Evolutionary conservation across 2,113 vertebrate genomes (phyloP).

Genomic region (Furnarius figulus): DNA sequence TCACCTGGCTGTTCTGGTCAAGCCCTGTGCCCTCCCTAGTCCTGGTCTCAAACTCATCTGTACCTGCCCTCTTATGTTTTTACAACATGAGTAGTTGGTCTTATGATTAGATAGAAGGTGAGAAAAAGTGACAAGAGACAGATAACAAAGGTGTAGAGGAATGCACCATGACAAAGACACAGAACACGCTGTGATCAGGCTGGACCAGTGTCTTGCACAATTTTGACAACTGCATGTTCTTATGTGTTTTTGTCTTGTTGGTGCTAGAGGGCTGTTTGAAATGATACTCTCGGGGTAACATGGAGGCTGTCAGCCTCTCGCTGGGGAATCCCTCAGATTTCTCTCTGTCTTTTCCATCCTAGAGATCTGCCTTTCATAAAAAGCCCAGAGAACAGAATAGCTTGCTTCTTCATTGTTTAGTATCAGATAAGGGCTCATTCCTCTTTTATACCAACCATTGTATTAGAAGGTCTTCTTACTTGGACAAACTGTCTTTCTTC

Average conservation of each 20-base stretch:
- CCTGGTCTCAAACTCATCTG: not conserved
- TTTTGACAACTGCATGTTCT: not conserved
- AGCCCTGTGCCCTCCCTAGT: not conserved
- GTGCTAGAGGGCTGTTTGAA: not conserved
- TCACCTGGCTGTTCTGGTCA: not conserved
- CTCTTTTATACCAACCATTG: not conserved
- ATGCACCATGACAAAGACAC: not conserved
- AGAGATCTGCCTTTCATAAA: not conserved
- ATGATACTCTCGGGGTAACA: not conserved
- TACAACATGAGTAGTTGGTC: not conserved
- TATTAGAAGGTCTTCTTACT: not conserved
- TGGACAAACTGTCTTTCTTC: not conserved
- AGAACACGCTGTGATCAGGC: not conserved
- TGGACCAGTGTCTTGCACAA: not conserved
- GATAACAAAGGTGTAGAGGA: not conserved
- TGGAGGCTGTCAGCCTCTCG: not conserved
- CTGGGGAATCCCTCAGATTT: not conserved
- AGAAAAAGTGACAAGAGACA: not conserved
- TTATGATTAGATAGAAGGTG: not conserved
- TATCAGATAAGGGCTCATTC: not conserved
- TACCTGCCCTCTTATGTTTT: not conserved
- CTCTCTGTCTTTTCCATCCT: not conserved
- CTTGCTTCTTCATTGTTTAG: not conserved
- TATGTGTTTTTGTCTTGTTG: not conserved
- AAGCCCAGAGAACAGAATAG: not conserved